These are phyloP conservation scores for Chaenocephalus aceratus DNA, from an alignment of 2,113 vertebrate genomes.

Conservation along the genomic window DNA sequence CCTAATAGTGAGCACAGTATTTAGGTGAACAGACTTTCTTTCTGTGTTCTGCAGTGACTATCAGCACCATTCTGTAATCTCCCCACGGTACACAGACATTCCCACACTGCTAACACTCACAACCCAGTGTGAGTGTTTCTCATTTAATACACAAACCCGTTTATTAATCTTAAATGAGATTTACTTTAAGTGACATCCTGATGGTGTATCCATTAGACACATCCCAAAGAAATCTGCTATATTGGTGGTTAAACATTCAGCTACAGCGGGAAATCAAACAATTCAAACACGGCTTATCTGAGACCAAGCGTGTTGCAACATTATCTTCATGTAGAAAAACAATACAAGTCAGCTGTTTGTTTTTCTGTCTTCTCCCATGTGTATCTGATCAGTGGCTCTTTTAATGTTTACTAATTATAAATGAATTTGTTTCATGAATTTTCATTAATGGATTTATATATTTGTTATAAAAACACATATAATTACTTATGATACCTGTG, in stretches of 20 bases:
- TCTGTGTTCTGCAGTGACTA: constrained; percentile 39
- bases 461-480: background rate
- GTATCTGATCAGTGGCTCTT: too few species aligned
- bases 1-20: constrained; percentile 47
- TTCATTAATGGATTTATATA: background rate
- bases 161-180: background rate
- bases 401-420: background rate
- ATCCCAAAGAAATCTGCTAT: background rate
- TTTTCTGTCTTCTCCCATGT: background rate
- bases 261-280: background rate
- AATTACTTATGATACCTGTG: background rate
- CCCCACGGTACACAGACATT: background rate
- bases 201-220: background rate
- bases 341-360: background rate
- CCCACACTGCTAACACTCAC: background rate
- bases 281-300: background rate
- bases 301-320: background rate
- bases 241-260: background rate
- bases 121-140: constrained; percentile 14
- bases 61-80: constrained; percentile 53
- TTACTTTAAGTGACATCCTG: background rate
- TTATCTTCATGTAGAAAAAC: background rate
- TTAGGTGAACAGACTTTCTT: constrained; percentile 37
- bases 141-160: background rate
- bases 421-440: too few species aligned